phyloP scores from a whole-genome alignment of 2,797 vertebrate genomes.

The Holocentrus rufus region DNA sequence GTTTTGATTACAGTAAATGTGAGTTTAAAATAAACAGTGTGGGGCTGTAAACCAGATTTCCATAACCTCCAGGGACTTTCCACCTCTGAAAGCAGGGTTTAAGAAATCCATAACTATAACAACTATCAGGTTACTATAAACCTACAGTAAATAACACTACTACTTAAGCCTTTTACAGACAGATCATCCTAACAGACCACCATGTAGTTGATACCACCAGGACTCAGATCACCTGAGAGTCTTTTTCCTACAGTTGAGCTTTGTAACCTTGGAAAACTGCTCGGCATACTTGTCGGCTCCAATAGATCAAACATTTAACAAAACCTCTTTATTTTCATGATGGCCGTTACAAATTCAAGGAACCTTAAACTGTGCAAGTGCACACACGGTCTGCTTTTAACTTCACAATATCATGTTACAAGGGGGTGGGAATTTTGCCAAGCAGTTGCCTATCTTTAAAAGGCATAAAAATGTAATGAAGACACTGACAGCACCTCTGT shows the following conservation, averaged over 20 bases:
- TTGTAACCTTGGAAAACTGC: constrained; percentile 36
- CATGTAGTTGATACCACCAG: constrained; percentile 30
- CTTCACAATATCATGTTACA: constrained; percentile 29
- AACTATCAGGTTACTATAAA: constrained; percentile 60
- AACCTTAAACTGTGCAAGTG: constrained; percentile 16
- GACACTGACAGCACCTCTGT: neutral
- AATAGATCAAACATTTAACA: constrained; percentile 42
- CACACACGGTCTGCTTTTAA: constrained; percentile 32
- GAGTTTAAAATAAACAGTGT: constrained; percentile 61
- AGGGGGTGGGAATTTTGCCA: constrained; percentile 21
- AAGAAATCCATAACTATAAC: constrained; percentile 54
- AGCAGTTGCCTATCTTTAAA: constrained; percentile 22
- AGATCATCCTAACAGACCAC: constrained; percentile 53
- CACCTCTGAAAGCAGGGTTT: constrained; percentile 50
- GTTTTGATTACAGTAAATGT: constrained; percentile 67
- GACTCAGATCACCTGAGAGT: constrained; percentile 21
- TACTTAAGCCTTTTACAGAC: constrained; percentile 38
- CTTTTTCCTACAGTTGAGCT: neutral
- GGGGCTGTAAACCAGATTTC: constrained; percentile 56
- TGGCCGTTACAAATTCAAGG: constrained; percentile 12
- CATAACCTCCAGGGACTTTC: constrained; percentile 59
- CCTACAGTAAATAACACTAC: constrained; percentile 35
- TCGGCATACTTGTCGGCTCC: constrained; percentile 33
- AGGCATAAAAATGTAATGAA: constrained; percentile 14
- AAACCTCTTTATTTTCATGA: constrained; percentile 47